Percentiles rank a stretch among this genome's conserved stretches.
phyloP scores from a whole-genome alignment of 92 coral and sea anemone species.

The Palythoa grandiflora region DNA sequence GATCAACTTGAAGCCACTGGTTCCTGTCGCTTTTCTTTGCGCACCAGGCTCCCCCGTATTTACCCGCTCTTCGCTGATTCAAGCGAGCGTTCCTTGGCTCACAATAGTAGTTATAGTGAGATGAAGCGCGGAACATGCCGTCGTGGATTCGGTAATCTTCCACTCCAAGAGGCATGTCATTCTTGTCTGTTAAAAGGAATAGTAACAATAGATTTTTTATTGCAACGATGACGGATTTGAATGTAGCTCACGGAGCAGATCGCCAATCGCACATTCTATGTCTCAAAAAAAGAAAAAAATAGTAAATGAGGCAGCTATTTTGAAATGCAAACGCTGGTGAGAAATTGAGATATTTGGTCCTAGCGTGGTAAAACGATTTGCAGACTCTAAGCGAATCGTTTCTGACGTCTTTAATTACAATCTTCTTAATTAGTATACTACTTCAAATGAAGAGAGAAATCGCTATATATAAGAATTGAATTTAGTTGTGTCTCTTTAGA shows the following conservation, averaged over 20 bases:
- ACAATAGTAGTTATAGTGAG: slow-evolving; percentile 70
- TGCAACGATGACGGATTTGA: background rate
- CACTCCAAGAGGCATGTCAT: slow-evolving; percentile 86
- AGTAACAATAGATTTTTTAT: background rate
- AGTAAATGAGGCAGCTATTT: background rate
- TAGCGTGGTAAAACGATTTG: too few relatives aligned
- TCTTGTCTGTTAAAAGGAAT: slow-evolving; percentile 30
- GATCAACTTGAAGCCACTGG: slow-evolving; percentile 82
- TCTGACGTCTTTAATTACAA: too few relatives aligned
- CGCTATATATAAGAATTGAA: too few relatives aligned
- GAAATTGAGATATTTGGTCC: too few relatives aligned
- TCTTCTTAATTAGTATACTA: too few relatives aligned
- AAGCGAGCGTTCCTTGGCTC: slow-evolving; percentile 76
- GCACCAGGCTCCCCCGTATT: slow-evolving; percentile 85
- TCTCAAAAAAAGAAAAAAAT: too few relatives aligned
- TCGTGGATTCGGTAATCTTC: slow-evolving; percentile 77
- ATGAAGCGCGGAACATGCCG: slow-evolving; percentile 80
- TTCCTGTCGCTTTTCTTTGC: slow-evolving; percentile 65
- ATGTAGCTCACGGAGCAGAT: too few relatives aligned
- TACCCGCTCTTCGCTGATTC: slow-evolving; percentile 72
- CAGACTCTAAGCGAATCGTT: too few relatives aligned
- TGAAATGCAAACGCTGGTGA: too few relatives aligned
- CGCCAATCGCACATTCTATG: too few relatives aligned
- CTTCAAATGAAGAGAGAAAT: too few relatives aligned
- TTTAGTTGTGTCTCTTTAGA: too few relatives aligned